Base-by-base conservation (phyloP, 2,797 vertebrate genomes). In the Hyperoplus immaculatus region DNA sequence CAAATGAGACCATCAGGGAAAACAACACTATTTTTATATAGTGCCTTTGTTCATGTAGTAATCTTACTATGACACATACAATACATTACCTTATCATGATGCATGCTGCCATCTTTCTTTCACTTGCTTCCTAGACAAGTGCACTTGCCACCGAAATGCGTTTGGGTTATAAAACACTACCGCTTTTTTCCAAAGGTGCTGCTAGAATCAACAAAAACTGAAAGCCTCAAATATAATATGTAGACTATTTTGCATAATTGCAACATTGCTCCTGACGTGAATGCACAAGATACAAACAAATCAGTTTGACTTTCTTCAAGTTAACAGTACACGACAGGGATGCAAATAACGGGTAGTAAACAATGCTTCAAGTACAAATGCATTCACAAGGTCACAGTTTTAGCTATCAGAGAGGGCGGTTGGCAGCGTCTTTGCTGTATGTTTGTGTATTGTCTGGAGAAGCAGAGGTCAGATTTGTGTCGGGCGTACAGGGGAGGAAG, bases 401-500 rank as follows among this genome's bases (percentile, higher is more conserved):
- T 50, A 43, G 57, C 51, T 73, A 50, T 70, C 2, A 0, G 60
- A 46, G 36, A 63, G 21, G 38, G 53, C 38, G 43, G 51, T 1
- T 51, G 66, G 43, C 71, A 56, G 62, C 68, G 65, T 74, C 29
- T 85, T 85, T 47, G 21, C 55, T 64, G 21, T 69, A 6, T 75
- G 74, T 81, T 88, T 83, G 68, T 74, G 54, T 83, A 60, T 75
- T 42, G 73, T 85, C 51, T 68, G 77, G 56, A 69, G 74, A 29
- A 29, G 29, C 49, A 73, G 82, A 87, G 77, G 80, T 84, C 83
- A 83, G 77, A 69, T 78, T 79, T 87, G 72, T 63, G 63, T 53
- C 60, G 45, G 78, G 64, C 51, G 43, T 39, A 29, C 29, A 69
- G 58, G 9, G 69, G 73, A 91, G 87, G 89, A 94, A 89, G 86